phyloP scores from a whole-genome alignment of 1,140 invertebrate genomes.

The Drosophila leontia region DNA sequence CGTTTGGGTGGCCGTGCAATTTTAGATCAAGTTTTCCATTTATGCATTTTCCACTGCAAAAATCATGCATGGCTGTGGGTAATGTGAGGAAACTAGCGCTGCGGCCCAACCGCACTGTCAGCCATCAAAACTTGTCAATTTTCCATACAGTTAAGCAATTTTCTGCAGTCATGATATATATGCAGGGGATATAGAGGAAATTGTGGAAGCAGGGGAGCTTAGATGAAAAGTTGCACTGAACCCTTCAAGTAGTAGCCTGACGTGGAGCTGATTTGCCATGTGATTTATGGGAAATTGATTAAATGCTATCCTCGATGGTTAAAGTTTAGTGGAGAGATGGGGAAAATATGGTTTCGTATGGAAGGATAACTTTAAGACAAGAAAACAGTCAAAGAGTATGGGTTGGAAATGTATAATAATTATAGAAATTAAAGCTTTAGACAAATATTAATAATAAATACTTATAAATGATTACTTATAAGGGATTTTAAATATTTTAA shows the following conservation, averaged over 20 bases:
- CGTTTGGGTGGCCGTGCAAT: conserved; percentile 37
- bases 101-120: conserved; percentile 71
- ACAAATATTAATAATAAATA: too few species aligned
- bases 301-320: conserved; percentile 36
- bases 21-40: conserved; percentile 65
- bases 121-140: conserved; percentile 79
- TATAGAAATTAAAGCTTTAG: neutral
- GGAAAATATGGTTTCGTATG: neutral
- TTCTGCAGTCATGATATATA: conserved; percentile 60
- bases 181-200: conserved; percentile 13
- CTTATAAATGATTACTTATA: too few species aligned
- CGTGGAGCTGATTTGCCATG: conserved; percentile 58
- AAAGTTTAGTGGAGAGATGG: neutral
- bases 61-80: conserved; percentile 42
- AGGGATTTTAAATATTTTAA: neutral
- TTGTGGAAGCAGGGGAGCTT: conserved; percentile 12
- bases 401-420: neutral
- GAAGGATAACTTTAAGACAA: neutral
- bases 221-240: conserved; percentile 13
- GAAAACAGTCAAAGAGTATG: neutral
- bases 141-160: conserved; percentile 83
- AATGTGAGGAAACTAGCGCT: conserved; percentile 4
- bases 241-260: conserved; percentile 44
- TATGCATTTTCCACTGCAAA: conserved; percentile 68
- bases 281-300: conserved; percentile 79